Conservation (phyloP, 2,113 vertebrate genomes). For the Stigmatopora nigra region DNA sequence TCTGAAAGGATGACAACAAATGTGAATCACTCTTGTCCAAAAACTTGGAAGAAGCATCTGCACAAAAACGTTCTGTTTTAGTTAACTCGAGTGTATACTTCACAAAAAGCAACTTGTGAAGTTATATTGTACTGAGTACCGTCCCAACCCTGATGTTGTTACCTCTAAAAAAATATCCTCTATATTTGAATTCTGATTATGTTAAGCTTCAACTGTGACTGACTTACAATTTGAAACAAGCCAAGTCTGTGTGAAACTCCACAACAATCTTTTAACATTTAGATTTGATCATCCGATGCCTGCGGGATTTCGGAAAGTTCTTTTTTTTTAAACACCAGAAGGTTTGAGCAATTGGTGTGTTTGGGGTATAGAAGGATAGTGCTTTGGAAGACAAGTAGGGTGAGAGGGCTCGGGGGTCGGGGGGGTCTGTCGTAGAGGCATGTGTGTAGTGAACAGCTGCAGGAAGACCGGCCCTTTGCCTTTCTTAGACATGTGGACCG, state of each 20-base stretch:
- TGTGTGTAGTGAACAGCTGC: slow-evolving; percentile 70
- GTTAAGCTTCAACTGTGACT: slow-evolving; percentile 11
- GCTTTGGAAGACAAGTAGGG: slow-evolving; percentile 69
- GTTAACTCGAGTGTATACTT: too few species aligned
- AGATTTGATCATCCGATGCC: slow-evolving; percentile 68
- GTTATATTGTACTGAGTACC: too few species aligned
- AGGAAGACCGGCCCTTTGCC: slow-evolving; percentile 49
- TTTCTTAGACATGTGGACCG: slow-evolving; percentile 60
- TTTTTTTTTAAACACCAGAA: slow-evolving; percentile 68
- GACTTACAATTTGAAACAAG: slow-evolving; percentile 22
- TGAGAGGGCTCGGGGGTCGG: slow-evolving; percentile 70
- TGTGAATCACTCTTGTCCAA: too few species aligned
- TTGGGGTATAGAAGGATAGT: slow-evolving; percentile 35
- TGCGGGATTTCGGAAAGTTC: slow-evolving; percentile 68
- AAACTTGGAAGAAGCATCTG: too few species aligned
- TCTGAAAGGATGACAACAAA: too few species aligned
- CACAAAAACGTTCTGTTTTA: too few species aligned
- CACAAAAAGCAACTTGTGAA: too few species aligned
- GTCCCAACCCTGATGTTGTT: not conserved
- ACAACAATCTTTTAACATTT: slow-evolving; percentile 68
- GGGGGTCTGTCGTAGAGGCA: slow-evolving; percentile 66
- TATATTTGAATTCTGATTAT: slow-evolving; percentile 11
- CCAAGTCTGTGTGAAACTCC: slow-evolving; percentile 22
- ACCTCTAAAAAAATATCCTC: not conserved
- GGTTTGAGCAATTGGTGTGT: not conserved